A percentile compares a stretch with the other conserved stretches of the same genome.
Evolutionary conservation across 1,140 invertebrate species (phyloP).

Genomic region (Pollicipes pollicipes): DNA sequence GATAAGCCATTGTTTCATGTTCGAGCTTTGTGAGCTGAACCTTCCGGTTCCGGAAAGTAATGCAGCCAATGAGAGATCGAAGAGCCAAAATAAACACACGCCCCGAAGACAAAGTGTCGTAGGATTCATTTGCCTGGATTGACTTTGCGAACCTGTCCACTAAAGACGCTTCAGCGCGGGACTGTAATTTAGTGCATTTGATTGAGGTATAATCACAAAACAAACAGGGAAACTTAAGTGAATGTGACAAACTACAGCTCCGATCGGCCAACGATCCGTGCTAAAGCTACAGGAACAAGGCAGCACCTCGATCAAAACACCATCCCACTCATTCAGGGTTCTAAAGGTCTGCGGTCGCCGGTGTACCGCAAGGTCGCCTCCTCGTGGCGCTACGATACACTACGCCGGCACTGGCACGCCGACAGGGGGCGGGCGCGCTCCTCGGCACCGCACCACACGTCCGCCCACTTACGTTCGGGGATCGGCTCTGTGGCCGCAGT

Average conservation of each 20-base stretch:
- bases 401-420: background rate
- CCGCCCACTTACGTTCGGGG: background rate
- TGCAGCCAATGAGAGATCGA: no score
- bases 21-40: no score
- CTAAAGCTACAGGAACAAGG: background rate
- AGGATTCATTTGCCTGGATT: no score
- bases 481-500: background rate
- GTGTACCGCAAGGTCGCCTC: background rate
- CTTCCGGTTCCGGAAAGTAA: no score
- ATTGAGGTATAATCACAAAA: no score
- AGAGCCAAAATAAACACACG: no score
- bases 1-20: no score
- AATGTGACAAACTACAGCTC: background rate
- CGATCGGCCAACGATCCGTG: no score
- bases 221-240: background rate
- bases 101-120: no score
- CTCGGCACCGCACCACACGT: background rate
- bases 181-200: no score
- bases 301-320: background rate
- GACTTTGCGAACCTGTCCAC: no score
- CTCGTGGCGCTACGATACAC: background rate
- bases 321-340: background rate
- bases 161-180: no score
- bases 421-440: background rate
- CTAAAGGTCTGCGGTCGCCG: background rate